Percentiles rank a stretch among this genome's conserved stretches.
These are phyloP conservation scores for Heterocephalus glaber DNA, from an alignment of 2,113 vertebrate genomes.

Conservation along the genomic window DNA sequence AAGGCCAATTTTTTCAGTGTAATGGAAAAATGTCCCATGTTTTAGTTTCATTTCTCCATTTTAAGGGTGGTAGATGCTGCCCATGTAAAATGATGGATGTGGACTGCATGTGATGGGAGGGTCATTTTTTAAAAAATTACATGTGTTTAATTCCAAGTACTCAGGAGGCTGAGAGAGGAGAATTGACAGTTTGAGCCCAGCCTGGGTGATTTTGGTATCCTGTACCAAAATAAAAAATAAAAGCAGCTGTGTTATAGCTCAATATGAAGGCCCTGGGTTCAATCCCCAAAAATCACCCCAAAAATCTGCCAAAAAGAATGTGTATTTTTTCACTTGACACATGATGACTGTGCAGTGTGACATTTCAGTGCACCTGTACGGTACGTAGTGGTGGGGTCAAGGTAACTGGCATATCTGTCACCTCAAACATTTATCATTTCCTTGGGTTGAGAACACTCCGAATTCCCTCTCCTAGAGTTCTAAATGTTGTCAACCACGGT, in stretches of 20 bases:
- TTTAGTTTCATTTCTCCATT: background rate
- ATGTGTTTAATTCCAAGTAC: background rate
- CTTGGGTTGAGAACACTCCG: background rate
- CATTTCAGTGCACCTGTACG: background rate
- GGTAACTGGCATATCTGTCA: rapidly evolving
- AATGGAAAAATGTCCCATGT: background rate
- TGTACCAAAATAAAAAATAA: no score
- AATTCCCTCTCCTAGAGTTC: background rate
- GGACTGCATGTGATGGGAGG: background rate
- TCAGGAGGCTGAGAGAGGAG: background rate
- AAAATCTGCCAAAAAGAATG: background rate
- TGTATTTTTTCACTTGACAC: background rate
- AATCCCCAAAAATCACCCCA: background rate
- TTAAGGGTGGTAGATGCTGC: rapidly evolving
- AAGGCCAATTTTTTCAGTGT: background rate
- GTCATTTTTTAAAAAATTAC: background rate
- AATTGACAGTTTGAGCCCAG: background rate
- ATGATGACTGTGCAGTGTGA: no score
- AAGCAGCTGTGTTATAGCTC: background rate
- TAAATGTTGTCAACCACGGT: background rate
- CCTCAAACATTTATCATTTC: background rate
- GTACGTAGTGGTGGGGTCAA: background rate
- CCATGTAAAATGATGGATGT: rapidly evolving
- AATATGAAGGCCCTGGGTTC: background rate
- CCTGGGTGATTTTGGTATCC: background rate